Evolutionary conservation across 2,888 invertebrate genomes (phyloP), one percentile per base, ranked within the genome.

Genomic region (Nemotelus pantherinus): DNA sequence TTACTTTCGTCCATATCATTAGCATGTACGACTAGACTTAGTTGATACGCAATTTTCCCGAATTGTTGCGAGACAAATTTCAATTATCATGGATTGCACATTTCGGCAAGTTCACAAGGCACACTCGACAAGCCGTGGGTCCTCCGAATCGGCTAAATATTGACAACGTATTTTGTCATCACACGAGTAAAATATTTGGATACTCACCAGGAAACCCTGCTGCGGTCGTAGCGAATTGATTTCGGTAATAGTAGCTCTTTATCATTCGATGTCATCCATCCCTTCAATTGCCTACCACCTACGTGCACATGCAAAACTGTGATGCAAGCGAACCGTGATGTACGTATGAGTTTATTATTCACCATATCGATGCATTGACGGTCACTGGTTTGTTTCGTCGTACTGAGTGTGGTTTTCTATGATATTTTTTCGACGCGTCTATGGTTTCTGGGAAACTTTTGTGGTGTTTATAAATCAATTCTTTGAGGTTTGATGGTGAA

Each of bases 401-500:
- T 25, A 25, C 25, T 25, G 25, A 25, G 25, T 25, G 25, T 25
- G 25, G 25, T 25, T 25, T 25, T 25, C 25, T 25, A 25, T 45
- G 65, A 25, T n/a, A 45, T 57, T 57, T 10, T 57, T 57, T 25
- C 9, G 25, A 57, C 60, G 25, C 5, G 25, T 39, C 67, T 48
- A 25, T 47, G 67, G 25, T 25, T 74, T 74, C 74, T 48, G 60
- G 50, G 74, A 74, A 74, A 60, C 48, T 25, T 74, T 74, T 74
- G 74, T 48, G 47, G 9, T 74, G 50, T 43, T 60, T 50, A 74
- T 74, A 74, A 74, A 74, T 74, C 74, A 74, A 47, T 63, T 39
- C 10, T n/a, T 60, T 74, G 74, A 74, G 74, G 74, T 74, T 74
- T 74, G 55, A 60, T 60, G 55, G 41, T 48, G 45, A 47, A 45